Evolutionary conservation across 1,140 invertebrate genomes (phyloP).

Genomic region (Colletes latitarsis): DNA sequence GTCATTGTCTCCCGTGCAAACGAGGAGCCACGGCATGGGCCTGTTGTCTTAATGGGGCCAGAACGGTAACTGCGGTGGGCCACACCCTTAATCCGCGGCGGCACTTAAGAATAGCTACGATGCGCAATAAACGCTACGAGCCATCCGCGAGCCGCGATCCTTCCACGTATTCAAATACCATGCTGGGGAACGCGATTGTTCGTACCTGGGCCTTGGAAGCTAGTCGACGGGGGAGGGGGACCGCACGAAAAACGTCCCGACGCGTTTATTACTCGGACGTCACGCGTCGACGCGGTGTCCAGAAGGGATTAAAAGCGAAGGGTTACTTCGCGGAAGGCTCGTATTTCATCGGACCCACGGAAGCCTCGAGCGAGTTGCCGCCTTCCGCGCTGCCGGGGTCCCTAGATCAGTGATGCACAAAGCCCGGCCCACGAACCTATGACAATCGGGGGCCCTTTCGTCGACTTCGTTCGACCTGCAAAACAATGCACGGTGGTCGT

Average conservation of each 20-base stretch:
- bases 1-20: conserved; percentile 48
- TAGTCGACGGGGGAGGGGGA: background rate
- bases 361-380: background rate
- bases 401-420: no score
- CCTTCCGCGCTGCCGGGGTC: background rate
- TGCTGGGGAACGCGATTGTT: background rate
- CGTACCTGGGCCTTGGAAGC: background rate
- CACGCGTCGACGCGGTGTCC: background rate
- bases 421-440: no score
- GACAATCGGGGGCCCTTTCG: no score
- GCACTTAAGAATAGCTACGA: conserved; percentile 49
- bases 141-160: conserved; percentile 4
- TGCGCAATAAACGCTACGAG: conserved; percentile 37
- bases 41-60: conserved; percentile 51
- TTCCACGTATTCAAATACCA: conserved; percentile 6
- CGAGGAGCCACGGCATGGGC: conserved; percentile 20
- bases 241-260: background rate
- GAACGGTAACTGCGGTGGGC: conserved; percentile 47
- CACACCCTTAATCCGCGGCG: conserved; percentile 51
- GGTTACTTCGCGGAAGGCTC: conserved; percentile 18
- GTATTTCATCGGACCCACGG: conserved; percentile 13
- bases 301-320: conserved; percentile 11
- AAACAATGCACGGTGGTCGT: no score
- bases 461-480: no score
- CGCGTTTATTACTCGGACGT: conserved; percentile 6